These are phyloP conservation scores for Meriones unguiculatus DNA, from an alignment of 2,113 vertebrate species.

Conservation along the genomic window DNA sequence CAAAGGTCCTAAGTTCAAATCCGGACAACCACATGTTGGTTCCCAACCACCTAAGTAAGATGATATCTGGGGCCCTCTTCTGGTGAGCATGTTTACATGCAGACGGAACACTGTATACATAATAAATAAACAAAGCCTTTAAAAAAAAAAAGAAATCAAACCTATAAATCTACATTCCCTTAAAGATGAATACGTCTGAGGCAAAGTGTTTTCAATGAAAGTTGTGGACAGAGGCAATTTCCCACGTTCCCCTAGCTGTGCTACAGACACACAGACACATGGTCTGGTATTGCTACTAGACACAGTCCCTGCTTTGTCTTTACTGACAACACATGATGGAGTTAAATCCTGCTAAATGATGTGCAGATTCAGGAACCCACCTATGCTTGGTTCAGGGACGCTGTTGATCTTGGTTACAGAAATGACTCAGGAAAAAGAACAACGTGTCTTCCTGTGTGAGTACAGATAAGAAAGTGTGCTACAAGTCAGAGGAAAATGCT, in stretches of 20 bases:
- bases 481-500: not conserved
- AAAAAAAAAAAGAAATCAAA: slow-evolving; percentile 12
- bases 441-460: not conserved
- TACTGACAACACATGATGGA: not conserved
- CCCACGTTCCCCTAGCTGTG: not conserved
- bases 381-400: not conserved
- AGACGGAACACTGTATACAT: too few relatives aligned
- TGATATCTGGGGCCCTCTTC: too few relatives aligned
- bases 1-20: too few relatives aligned
- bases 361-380: not conserved
- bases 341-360: not conserved
- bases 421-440: not conserved
- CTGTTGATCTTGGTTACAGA: not conserved
- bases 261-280: not conserved
- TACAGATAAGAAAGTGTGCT: not conserved
- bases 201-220: slow-evolving; percentile 37
- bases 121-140: too few relatives aligned
- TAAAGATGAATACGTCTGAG: slow-evolving; percentile 63
- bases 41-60: too few relatives aligned
- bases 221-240: not conserved
- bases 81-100: too few relatives aligned
- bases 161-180: slow-evolving; percentile 65
- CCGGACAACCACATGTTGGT: too few relatives aligned
- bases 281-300: not conserved
- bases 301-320: not conserved